Percentiles rank a stretch among this genome's conserved stretches.
Evolutionary conservation across 2,888 invertebrate genomes (phyloP).

Genomic region (Conistra vaccinii): DNA sequence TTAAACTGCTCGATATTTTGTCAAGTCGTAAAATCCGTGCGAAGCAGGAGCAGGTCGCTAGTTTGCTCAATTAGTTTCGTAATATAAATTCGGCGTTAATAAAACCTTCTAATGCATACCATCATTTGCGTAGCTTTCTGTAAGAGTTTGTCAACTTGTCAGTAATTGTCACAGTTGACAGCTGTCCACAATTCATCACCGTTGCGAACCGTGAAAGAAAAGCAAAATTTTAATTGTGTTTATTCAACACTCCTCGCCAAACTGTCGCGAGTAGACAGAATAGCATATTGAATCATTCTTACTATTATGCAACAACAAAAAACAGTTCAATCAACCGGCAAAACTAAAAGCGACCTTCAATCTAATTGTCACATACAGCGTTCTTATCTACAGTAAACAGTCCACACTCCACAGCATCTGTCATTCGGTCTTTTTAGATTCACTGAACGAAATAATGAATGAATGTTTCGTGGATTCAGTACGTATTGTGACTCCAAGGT

Average conservation of each 20-base stretch:
- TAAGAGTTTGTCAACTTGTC: not conserved
- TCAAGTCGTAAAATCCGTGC: no score
- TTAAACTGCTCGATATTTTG: no score
- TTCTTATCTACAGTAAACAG: slow-evolving; percentile 56
- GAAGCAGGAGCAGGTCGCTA: no score
- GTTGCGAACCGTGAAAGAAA: not conserved
- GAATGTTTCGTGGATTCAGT: slow-evolving; percentile 47
- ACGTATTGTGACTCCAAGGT: not conserved
- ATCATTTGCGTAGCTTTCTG: no score
- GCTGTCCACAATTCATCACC: not conserved
- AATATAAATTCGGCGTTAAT: no score
- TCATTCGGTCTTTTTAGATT: slow-evolving; percentile 53
- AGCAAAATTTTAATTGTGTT: slow-evolving; percentile 16
- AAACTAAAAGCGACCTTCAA: slow-evolving; percentile 36
- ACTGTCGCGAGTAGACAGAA: not conserved
- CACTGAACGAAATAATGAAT: slow-evolving; percentile 14
- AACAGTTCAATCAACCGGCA: slow-evolving; percentile 30
- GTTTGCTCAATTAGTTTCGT: no score
- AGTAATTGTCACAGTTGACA: not conserved
- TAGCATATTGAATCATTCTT: not conserved
- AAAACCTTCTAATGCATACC: no score
- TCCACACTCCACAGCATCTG: slow-evolving; percentile 55
- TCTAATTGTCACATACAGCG: slow-evolving; percentile 40
- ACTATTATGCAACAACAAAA: slow-evolving; percentile 11
- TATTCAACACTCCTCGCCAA: slow-evolving; percentile 3